Conservation (phyloP, 2,888 invertebrate genomes). For the Eupithecia dodoneata region DNA sequence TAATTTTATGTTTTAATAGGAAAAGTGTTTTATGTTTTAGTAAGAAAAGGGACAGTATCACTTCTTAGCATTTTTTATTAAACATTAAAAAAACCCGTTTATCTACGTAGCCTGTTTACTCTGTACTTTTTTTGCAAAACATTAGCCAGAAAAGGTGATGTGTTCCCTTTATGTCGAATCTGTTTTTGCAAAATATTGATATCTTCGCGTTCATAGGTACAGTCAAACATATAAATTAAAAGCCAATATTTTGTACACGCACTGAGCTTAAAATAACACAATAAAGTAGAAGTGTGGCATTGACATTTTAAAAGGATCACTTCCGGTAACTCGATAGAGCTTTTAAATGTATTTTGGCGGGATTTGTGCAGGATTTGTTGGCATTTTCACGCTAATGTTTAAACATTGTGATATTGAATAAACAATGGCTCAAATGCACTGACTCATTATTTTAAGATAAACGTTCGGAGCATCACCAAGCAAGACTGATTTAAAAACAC, state of each 20-base stretch:
- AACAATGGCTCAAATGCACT: neutral
- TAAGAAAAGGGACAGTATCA: neutral
- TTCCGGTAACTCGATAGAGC: conserved; percentile 64
- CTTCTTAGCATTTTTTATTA: neutral
- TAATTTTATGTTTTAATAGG: neutral
- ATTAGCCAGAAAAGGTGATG: neutral
- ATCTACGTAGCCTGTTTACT: neutral
- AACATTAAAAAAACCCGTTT: neutral
- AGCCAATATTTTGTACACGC: too few species aligned
- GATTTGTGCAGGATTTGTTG: conserved; percentile 41
- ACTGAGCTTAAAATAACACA: conserved; percentile 7
- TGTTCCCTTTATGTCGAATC: too few species aligned
- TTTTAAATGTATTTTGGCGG: conserved; percentile 43
- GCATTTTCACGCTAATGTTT: conserved; percentile 27
- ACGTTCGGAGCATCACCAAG: neutral
- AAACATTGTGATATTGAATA: conserved; percentile 5
- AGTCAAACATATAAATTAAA: too few species aligned
- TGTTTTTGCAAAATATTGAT: too few species aligned
- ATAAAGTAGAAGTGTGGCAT: conserved; percentile 44
- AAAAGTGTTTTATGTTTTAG: too few species aligned
- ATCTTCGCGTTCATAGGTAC: too few species aligned
- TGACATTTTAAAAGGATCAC: conserved; percentile 78
- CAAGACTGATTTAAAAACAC: too few species aligned
- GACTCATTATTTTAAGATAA: neutral
- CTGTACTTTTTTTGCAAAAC: neutral